A percentile compares a stretch with the other conserved stretches of the same genome.
These are phyloP conservation scores for Phenganax stokvisi DNA, from an alignment of 92 coral and sea anemone species.

Conservation along the genomic window DNA sequence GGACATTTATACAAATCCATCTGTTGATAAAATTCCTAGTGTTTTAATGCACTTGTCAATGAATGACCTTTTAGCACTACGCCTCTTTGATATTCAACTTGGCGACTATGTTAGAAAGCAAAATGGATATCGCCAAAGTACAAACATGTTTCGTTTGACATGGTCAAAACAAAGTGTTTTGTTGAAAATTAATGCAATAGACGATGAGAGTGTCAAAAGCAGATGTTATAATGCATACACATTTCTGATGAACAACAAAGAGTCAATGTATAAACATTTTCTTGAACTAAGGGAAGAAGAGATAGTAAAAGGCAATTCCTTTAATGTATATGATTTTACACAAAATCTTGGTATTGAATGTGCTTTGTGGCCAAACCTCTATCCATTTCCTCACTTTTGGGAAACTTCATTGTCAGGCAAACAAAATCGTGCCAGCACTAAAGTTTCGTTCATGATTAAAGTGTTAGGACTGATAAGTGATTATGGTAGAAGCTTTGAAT, in stretches of 20 bases:
- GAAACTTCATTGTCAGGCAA: too few relatives aligned
- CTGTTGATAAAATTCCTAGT: not conserved
- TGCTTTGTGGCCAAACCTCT: too few relatives aligned
- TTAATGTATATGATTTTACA: constrained; percentile 12
- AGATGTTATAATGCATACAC: not conserved
- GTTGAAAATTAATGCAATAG: not conserved
- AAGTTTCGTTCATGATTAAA: constrained; percentile 20
- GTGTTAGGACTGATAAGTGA: not conserved
- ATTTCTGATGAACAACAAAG: not conserved
- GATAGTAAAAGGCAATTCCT: not conserved
- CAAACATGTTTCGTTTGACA: not conserved
- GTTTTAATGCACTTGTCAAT: not conserved
- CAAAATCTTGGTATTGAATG: not conserved
- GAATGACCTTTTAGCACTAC: not conserved
- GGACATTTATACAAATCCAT: not conserved
- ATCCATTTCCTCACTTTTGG: too few relatives aligned
- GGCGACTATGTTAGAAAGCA: constrained; percentile 24
- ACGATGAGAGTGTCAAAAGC: not conserved
- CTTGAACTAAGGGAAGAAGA: not conserved
- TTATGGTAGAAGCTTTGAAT: not conserved
- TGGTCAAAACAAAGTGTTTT: not conserved
- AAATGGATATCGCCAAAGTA: constrained; percentile 22
- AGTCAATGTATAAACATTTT: not conserved
- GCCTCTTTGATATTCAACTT: constrained; percentile 29
- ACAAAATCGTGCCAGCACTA: constrained; percentile 7